phyloP scores from a whole-genome alignment of 1,140 invertebrate genomes.

The Cyrtorhinus lividipennis region DNA sequence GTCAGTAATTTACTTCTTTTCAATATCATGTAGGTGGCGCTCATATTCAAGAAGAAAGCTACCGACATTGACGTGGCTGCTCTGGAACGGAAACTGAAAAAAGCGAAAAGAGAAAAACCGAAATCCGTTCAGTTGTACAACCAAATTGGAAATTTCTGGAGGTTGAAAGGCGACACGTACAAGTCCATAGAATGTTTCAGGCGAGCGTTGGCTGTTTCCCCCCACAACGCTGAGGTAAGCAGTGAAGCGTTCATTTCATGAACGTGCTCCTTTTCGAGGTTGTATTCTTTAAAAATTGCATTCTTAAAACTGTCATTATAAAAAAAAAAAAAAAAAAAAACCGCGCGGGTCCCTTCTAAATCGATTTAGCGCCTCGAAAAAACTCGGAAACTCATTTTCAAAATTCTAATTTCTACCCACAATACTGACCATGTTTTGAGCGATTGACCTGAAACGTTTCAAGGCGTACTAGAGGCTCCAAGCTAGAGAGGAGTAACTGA shows the following conservation, averaged over 20 bases:
- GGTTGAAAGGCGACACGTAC: conserved; percentile 68
- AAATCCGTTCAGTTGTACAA: conserved; percentile 74
- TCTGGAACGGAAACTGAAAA: conserved; percentile 51
- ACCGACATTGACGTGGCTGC: conserved; percentile 61
- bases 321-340: too few relatives aligned
- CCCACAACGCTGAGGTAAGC: conserved; percentile 65
- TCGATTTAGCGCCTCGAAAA: too few relatives aligned
- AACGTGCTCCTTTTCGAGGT: background rate
- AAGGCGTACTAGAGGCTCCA: too few relatives aligned
- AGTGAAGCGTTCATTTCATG: background rate
- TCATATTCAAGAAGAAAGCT: conserved; percentile 61
- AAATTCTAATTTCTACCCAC: too few relatives aligned
- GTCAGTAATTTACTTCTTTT: too few relatives aligned
- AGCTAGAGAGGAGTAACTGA: too few relatives aligned
- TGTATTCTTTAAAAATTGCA: too few relatives aligned
- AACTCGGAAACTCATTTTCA: too few relatives aligned
- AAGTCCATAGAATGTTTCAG: conserved; percentile 78
- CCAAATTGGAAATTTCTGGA: conserved; percentile 78
- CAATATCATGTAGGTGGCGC: conserved; percentile 34
- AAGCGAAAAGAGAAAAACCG: conserved; percentile 70
- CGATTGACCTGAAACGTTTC: too few relatives aligned
- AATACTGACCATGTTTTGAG: too few relatives aligned
- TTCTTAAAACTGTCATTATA: too few relatives aligned
- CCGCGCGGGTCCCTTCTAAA: too few relatives aligned
- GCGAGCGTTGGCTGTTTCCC: conserved; percentile 64